Evolutionary conservation across 2,113 vertebrate species (phyloP).

Genomic region (Micronisus gabar): DNA sequence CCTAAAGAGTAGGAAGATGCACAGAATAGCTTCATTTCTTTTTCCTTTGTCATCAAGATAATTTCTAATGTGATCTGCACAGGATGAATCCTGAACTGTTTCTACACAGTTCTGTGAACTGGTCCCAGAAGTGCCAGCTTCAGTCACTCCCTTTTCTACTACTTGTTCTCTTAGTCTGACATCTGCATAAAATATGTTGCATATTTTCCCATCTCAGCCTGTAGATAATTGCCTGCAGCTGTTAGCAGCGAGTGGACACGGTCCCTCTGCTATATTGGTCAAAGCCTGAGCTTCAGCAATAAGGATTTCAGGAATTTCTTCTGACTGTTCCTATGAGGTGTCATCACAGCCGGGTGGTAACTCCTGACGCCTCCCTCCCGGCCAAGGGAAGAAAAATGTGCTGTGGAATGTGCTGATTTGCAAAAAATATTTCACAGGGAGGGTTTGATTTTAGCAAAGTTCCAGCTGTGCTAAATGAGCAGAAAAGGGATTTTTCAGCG

Average conservation of each 20-base stretch:
- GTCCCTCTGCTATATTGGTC: neutral
- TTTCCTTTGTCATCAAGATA: neutral
- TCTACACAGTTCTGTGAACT: neutral
- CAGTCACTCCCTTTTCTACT: neutral
- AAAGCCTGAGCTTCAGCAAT: neutral
- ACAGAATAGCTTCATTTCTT: neutral
- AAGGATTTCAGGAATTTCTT: neutral
- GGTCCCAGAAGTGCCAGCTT: neutral
- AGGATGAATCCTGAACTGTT: neutral
- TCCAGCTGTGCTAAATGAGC: slow-evolving; percentile 20
- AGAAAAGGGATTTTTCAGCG: neutral
- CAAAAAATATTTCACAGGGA: neutral
- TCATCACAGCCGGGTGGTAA: neutral
- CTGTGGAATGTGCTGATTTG: slow-evolving; percentile 30
- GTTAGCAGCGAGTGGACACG: neutral
- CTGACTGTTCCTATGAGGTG: neutral
- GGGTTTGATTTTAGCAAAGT: neutral
- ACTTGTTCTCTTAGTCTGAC: neutral
- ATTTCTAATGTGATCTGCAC: neutral
- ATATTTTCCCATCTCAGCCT: neutral
- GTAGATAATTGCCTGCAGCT: neutral
- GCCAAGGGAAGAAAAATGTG: neutral
- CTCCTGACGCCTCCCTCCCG: neutral
- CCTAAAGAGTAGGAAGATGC: neutral
- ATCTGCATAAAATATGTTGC: neutral